Evolutionary conservation across 1,140 invertebrate species (phyloP).

Genomic region (Caenorhabditis inopinata): DNA sequence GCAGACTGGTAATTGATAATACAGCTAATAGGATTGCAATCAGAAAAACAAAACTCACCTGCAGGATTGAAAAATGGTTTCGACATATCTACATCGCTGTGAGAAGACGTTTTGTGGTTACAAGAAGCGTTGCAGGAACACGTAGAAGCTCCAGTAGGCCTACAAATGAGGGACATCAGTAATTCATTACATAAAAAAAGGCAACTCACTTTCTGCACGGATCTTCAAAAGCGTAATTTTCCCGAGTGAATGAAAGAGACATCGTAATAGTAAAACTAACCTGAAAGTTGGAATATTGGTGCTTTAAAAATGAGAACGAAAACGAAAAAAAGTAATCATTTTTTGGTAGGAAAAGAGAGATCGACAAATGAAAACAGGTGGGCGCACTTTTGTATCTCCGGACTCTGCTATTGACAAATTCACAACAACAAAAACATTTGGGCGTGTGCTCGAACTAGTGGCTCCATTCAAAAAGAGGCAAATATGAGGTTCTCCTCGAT

Average conservation of each 20-base stretch:
- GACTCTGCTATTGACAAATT: background rate
- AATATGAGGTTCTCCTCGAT: background rate
- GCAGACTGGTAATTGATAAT: too few species aligned
- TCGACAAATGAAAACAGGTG: too few species aligned
- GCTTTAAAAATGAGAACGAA: too few species aligned
- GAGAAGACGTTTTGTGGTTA: background rate
- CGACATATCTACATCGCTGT: slow-evolving; percentile 13
- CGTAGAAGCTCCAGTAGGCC: background rate
- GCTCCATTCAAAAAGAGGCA: background rate
- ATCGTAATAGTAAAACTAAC: background rate
- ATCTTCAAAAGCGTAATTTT: slow-evolving; percentile 25
- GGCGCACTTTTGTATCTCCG: too few species aligned
- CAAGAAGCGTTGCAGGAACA: background rate
- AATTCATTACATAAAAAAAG: background rate
- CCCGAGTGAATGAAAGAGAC: background rate
- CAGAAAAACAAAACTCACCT: slow-evolving; percentile 15
- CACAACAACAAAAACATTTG: background rate
- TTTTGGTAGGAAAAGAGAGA: too few species aligned
- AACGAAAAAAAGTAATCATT: too few species aligned
- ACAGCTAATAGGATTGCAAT: too few species aligned
- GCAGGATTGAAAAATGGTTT: slow-evolving; percentile 17
- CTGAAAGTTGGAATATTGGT: background rate
- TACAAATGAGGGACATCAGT: background rate
- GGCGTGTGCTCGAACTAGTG: background rate
- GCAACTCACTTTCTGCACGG: background rate